Percentiles rank a stretch among this genome's conserved stretches.
Evolutionary conservation across 64 coral and sea anemone species (phyloP).

Genomic region (Acropora yongei): DNA sequence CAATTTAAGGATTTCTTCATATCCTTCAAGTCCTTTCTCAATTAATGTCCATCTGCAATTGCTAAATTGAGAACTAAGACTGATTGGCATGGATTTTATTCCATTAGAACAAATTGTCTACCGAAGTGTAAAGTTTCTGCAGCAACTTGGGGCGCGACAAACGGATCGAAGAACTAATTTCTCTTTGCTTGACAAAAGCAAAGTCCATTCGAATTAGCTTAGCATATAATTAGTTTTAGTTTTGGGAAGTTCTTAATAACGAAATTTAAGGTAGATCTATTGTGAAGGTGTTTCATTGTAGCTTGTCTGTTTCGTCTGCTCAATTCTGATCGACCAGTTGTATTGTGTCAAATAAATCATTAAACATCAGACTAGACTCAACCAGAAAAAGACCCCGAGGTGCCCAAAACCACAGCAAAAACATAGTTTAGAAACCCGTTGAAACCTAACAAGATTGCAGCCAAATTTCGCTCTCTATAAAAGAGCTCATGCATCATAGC

Average conservation of each 20-base stretch:
- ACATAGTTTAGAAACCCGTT: slow-evolving; percentile 25
- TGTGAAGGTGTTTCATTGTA: too few species aligned
- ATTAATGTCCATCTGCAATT: too few species aligned
- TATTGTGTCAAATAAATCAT: slow-evolving; percentile 42
- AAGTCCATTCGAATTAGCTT: too few species aligned
- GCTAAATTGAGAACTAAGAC: too few species aligned
- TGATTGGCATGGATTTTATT: too few species aligned
- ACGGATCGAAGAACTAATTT: not conserved
- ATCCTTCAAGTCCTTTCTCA: too few species aligned
- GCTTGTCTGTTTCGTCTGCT: too few species aligned
- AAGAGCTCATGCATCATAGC: not conserved
- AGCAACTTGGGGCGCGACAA: not conserved
- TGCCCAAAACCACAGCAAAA: slow-evolving; percentile 11
- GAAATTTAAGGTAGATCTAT: too few species aligned
- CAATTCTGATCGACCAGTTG: not conserved
- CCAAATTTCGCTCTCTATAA: not conserved
- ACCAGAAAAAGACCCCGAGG: slow-evolving; percentile 30
- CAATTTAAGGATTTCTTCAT: not conserved
- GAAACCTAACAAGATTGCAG: not conserved
- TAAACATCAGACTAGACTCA: slow-evolving; percentile 18
- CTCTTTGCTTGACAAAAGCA: not conserved
- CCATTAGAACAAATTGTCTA: too few species aligned
- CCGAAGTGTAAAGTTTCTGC: too few species aligned
- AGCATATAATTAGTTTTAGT: not conserved
- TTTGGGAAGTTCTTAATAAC: too few species aligned